phyloP scores from a whole-genome alignment of 1,140 invertebrate species.

The Drosophila ananassae region DNA sequence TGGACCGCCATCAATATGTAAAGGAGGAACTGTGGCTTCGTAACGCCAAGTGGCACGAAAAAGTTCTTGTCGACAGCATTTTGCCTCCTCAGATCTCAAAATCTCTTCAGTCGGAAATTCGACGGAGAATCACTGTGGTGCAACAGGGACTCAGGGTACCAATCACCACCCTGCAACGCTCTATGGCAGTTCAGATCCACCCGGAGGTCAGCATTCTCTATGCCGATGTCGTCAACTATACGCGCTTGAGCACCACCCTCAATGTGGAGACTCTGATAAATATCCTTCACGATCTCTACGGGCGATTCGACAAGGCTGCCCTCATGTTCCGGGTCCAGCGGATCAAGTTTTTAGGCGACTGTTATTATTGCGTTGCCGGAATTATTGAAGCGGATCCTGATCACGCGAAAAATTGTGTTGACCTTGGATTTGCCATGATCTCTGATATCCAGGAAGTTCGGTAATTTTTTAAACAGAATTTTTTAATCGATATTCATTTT shows the following conservation, averaged over 20 bases:
- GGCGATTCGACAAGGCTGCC: slow-evolving; percentile 95
- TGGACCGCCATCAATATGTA: slow-evolving; percentile 93
- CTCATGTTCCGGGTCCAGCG: slow-evolving; percentile 88
- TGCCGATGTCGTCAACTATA: slow-evolving; percentile 98
- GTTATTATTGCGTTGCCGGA: slow-evolving; percentile 96
- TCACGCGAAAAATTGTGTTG: slow-evolving; percentile 94
- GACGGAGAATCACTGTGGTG: slow-evolving; percentile 86
- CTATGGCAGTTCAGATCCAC: slow-evolving; percentile 93
- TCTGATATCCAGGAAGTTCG: slow-evolving; percentile 91
- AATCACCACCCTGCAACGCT: slow-evolving; percentile 84
- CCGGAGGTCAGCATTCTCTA: slow-evolving; percentile 96
- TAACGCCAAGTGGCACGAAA: slow-evolving; percentile 93
- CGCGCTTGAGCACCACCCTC: slow-evolving; percentile 92
- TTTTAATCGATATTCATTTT: neutral
- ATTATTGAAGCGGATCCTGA: slow-evolving; percentile 89
- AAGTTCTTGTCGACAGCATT: slow-evolving; percentile 93
- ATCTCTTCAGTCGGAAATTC: slow-evolving; percentile 90
- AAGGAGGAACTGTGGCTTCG: slow-evolving; percentile 91
- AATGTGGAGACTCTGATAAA: slow-evolving; percentile 93
- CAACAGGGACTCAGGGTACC: neutral
- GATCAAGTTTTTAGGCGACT: slow-evolving; percentile 96
- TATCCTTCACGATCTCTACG: slow-evolving; percentile 96
- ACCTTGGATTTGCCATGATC: slow-evolving; percentile 95
- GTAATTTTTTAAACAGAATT: slow-evolving; percentile 52
- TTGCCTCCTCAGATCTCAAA: slow-evolving; percentile 93